Percentiles rank a stretch among this genome's conserved stretches.
Evolutionary conservation across 2,888 invertebrate genomes (phyloP).

Genomic region (Syritta pipiens): DNA sequence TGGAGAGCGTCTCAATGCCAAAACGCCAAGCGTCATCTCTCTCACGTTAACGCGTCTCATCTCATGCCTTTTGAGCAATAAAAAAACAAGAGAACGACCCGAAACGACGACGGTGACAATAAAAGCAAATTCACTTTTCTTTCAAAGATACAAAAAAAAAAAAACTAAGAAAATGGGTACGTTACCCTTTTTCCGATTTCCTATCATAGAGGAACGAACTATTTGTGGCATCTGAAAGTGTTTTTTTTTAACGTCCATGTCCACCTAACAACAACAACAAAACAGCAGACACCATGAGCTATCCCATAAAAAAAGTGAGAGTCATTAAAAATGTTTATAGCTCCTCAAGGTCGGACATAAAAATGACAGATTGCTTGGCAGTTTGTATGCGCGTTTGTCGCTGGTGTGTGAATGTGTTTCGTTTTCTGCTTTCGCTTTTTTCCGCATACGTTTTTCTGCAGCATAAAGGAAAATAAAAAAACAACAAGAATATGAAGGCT

Average conservation of each 20-base stretch:
- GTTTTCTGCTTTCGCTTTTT: conserved; percentile 51
- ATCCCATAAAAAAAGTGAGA: conserved; percentile 77
- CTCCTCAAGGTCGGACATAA: conserved; percentile 76
- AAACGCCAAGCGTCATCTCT: conserved; percentile 23
- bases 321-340: conserved; percentile 78
- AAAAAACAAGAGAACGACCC: conserved; percentile 23
- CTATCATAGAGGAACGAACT: conserved; percentile 40
- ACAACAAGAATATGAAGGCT: background rate
- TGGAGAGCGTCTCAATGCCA: conserved; percentile 59
- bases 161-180: conserved; percentile 37
- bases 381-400: conserved; percentile 7
- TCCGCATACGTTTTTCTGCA: too few relatives aligned
- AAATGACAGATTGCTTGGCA: conserved; percentile 63
- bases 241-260: too few relatives aligned
- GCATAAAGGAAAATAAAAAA: conserved; percentile 2
- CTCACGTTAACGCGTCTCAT: conserved; percentile 43
- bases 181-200: conserved; percentile 61
- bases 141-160: conserved; percentile 33
- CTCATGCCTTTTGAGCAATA: conserved; percentile 36
- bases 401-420: too few relatives aligned
- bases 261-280: background rate
- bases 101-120: conserved; percentile 58
- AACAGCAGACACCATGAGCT: conserved; percentile 33
- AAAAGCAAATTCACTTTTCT: conserved; percentile 65
- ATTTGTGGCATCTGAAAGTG: conserved; percentile 66